Evolutionary conservation across 2,113 vertebrate genomes (phyloP).

Genomic region (Chionomys nivalis): DNA sequence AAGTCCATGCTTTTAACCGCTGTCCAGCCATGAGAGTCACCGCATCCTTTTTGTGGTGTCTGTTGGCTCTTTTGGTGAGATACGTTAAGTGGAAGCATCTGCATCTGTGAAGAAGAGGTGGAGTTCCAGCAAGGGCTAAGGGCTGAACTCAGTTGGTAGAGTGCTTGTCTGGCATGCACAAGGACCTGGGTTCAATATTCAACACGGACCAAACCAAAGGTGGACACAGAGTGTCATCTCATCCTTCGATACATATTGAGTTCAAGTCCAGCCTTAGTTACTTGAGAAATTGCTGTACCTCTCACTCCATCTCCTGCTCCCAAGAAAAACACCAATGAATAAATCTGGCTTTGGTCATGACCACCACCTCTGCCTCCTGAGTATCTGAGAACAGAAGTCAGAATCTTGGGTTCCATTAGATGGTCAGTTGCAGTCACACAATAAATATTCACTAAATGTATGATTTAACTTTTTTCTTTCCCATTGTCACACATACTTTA

Average conservation of each 20-base stretch:
- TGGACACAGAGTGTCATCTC: neutral
- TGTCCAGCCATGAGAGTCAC: neutral
- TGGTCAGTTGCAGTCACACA: neutral
- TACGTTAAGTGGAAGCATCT: neutral
- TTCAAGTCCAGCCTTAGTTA: neutral
- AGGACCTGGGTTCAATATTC: neutral
- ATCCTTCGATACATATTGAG: neutral
- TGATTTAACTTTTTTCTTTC: conserved; percentile 13
- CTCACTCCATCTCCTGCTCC: no score
- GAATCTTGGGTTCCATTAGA: neutral
- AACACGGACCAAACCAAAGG: neutral
- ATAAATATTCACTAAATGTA: neutral
- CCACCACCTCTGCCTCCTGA: neutral
- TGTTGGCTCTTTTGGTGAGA: neutral
- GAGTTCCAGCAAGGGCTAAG: no score
- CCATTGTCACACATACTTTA: neutral
- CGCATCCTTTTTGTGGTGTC: neutral
- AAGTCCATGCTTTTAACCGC: neutral
- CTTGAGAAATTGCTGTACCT: neutral
- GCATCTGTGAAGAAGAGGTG: neutral
- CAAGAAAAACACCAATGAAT: neutral
- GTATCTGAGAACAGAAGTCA: neutral
- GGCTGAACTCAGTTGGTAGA: neutral
- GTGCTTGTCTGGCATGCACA: neutral
- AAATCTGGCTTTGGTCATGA: neutral